phyloP scores from a whole-genome alignment of 2,113 vertebrate genomes.

The Odocoileus hemionus region DNA sequence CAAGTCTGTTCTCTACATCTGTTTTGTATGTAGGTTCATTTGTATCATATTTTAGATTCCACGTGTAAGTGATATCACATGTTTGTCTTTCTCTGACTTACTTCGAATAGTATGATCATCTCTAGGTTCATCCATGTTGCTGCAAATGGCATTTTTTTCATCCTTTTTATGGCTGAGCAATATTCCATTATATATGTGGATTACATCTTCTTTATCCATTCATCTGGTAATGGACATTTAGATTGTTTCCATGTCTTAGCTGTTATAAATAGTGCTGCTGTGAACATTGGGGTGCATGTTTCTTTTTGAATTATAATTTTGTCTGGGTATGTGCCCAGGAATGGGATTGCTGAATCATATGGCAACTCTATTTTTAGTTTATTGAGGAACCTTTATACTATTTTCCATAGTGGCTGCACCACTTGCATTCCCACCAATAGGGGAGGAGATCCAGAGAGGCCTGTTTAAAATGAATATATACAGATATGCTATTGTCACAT shows the following conservation, averaged over 20 bases:
- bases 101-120: neutral
- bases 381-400: neutral
- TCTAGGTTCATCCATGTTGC: neutral
- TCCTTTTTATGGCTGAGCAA: neutral
- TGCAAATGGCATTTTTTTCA: neutral
- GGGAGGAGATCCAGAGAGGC: neutral
- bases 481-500: neutral
- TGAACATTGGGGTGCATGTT: neutral
- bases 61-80: neutral
- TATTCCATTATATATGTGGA: neutral
- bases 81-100: neutral
- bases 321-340: neutral
- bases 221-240: neutral
- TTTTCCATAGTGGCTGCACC: neutral
- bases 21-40: neutral
- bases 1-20: neutral
- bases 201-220: neutral
- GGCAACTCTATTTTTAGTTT: neutral
- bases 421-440: neutral
- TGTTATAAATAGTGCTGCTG: neutral
- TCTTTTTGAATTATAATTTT: neutral
- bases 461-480: neutral
- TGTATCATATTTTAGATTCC: neutral
- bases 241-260: neutral
- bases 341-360: neutral